Conservation (phyloP, 2,797 vertebrate species). For the Lithobates sylvaticus region DNA sequence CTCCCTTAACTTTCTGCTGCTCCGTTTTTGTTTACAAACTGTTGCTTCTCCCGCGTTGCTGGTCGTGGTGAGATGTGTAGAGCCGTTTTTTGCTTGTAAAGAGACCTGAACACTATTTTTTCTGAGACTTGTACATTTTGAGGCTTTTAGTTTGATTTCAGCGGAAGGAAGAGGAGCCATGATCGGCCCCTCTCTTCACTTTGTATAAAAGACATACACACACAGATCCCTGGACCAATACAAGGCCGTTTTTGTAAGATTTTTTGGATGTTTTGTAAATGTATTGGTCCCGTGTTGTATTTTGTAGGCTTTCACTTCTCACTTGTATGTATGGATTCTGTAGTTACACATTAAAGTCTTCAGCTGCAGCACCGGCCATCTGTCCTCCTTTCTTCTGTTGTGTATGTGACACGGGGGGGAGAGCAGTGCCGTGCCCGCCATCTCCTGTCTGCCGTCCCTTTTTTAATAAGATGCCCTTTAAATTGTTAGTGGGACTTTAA, state of each 20-base stretch:
- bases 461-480: no score
- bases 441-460: no score
- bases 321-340: slow-evolving; percentile 94
- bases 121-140: slow-evolving; percentile 85
- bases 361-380: slow-evolving; percentile 72
- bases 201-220: slow-evolving; percentile 78
- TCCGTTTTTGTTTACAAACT: background rate
- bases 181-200: slow-evolving; percentile 73
- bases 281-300: slow-evolving; percentile 97
- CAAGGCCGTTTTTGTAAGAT: slow-evolving; percentile 94
- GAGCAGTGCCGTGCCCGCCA: no score
- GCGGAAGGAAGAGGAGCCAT: slow-evolving; percentile 67
- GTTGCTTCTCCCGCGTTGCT: background rate
- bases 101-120: slow-evolving; percentile 66
- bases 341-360: slow-evolving; percentile 95
- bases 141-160: slow-evolving; percentile 64
- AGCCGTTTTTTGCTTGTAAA: slow-evolving; percentile 38
- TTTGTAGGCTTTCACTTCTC: slow-evolving; percentile 98
- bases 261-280: slow-evolving; percentile 97
- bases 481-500: no score
- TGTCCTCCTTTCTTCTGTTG: background rate
- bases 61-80: background rate
- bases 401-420: background rate
- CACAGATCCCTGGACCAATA: slow-evolving; percentile 86
- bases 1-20: background rate